Conservation (phyloP, 2,113 vertebrate species). For the Bungarus multicinctus region DNA sequence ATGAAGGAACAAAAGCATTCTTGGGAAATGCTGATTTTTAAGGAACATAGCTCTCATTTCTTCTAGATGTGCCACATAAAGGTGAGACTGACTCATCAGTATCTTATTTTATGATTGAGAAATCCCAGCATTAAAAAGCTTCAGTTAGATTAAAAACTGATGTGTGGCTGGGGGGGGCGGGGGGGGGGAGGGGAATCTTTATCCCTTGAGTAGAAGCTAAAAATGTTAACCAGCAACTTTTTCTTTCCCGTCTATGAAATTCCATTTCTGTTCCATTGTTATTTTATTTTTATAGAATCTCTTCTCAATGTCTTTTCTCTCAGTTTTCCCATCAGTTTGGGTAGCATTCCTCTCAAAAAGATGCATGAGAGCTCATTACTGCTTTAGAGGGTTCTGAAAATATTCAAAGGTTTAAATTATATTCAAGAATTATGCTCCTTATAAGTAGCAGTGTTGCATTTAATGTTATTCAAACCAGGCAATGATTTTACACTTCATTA, state of each 20-base stretch:
- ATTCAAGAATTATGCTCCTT: slow-evolving; percentile 36
- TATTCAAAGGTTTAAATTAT: slow-evolving; percentile 35
- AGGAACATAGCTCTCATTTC: slow-evolving; percentile 42
- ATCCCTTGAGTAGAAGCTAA: background rate
- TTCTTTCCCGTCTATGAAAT: slow-evolving; percentile 54
- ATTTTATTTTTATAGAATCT: slow-evolving; percentile 14
- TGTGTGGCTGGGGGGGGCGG: background rate
- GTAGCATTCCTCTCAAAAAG: slow-evolving; percentile 47
- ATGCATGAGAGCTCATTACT: slow-evolving; percentile 52
- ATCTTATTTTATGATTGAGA: slow-evolving; percentile 45
- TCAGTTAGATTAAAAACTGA: slow-evolving; percentile 56
- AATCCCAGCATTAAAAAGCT: slow-evolving; percentile 42
- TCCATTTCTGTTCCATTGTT: slow-evolving; percentile 49
- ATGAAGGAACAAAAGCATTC: background rate
- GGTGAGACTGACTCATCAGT: slow-evolving; percentile 6
- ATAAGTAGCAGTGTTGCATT: slow-evolving; percentile 3
- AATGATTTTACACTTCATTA: slow-evolving; percentile 52
- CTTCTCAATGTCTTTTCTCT: slow-evolving; percentile 29
- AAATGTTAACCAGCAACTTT: slow-evolving; percentile 43
- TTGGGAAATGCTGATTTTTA: background rate
- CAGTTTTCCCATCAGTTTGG: slow-evolving; percentile 46
- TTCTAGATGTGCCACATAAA: slow-evolving; percentile 38
- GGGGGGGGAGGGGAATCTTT: background rate
- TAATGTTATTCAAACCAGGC: slow-evolving; percentile 55
- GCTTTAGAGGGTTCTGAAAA: slow-evolving; percentile 54